These are phyloP conservation scores for Acanthiza pusilla DNA, from an alignment of 2,797 vertebrate species.

Conservation along the genomic window DNA sequence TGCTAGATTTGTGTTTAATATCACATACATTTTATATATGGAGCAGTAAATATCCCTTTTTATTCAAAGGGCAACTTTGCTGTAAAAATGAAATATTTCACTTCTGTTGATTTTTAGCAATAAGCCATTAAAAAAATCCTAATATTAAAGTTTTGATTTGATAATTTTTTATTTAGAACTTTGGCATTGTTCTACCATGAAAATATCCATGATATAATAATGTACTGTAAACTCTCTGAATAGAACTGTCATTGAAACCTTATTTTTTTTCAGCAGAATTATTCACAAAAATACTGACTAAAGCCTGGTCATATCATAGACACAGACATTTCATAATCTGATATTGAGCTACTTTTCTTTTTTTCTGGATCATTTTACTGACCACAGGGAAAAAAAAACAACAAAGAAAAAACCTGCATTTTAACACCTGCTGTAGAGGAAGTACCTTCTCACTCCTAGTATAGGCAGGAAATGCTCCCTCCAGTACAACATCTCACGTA, in stretches of 20 bases:
- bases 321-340: neutral
- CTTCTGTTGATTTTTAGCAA: neutral
- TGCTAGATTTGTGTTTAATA: neutral
- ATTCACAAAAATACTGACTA: neutral
- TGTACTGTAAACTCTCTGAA: neutral
- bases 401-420: neutral
- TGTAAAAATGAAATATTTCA: neutral
- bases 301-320: neutral
- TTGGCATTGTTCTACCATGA: neutral
- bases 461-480: neutral
- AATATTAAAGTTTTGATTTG: neutral
- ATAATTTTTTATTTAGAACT: neutral
- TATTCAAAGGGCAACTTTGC: neutral
- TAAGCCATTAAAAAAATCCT: neutral
- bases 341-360: neutral
- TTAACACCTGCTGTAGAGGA: neutral
- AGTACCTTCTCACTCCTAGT: neutral
- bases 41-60: neutral
- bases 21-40: neutral
- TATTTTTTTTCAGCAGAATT: neutral
- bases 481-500: neutral
- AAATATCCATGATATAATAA: neutral
- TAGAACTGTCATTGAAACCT: neutral
- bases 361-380: neutral
- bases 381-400: neutral